Base-by-base conservation (phyloP, 2,797 vertebrate species). In the Alosa sapidissima region DNA sequence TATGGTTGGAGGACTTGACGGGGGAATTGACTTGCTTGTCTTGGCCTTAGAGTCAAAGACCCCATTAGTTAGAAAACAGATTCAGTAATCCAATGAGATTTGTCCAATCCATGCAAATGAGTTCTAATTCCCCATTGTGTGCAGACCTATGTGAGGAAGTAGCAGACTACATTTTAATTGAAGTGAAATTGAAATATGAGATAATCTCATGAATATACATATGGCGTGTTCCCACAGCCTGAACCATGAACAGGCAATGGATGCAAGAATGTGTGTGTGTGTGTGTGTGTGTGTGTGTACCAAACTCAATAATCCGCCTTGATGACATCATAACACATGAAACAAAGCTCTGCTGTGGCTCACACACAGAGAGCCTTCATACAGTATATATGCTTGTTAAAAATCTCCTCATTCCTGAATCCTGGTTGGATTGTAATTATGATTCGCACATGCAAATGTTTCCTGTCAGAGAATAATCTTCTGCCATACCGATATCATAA, bases 11-110 rank as follows among this genome's bases (percentile, higher is more conserved):
- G 91, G 88, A 91, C 92, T 91, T 90, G 86, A 86, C 55, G 85
- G 87, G 89, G 90, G 89, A 88, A 92, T 93, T 90, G 87, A 88
- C 91, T 90, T 91, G 92, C 92, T 93, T 93, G 93, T 94, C 89
- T 87, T 91, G 92, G 93, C 89, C 94, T 94, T 92, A 92, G 93
- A 94, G 94, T 93, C 89, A 86, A 91, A 94, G 92, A 95, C 93
- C 94, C 91, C 92, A 94, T 94, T 94, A 95, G 91, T 84, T 85
- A 86, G 81, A 87, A 93, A 94, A 93, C 91, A 90, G 88, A 89
- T 89, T 85, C 52, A 7, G 88, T 94, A 94, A 95, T 95, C 93
- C 93, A 90, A 88, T 84, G 93, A 94, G 93, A 94, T 93, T 93
- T 92, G 88, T 88, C 85, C 92, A 91, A 91, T 91, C 87, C 89